A percentile compares a stretch with the other conserved stretches of the same genome.
Evolutionary conservation across 2,113 vertebrate genomes (phyloP).

Genomic region (Melozone crissalis): DNA sequence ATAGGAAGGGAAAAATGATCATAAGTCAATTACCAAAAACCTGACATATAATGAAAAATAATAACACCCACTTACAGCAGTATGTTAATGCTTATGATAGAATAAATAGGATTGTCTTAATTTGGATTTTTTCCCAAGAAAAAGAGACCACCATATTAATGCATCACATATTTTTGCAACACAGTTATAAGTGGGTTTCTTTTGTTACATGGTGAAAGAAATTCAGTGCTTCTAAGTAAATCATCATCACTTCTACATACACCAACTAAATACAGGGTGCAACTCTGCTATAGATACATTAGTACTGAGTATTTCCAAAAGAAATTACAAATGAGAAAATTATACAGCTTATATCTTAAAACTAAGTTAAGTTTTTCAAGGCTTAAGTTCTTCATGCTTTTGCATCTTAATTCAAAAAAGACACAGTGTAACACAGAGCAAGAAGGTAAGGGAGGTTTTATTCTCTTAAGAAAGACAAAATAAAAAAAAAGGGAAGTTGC

Average conservation of each 20-base stretch:
- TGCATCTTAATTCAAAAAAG: background rate
- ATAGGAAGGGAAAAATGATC: background rate
- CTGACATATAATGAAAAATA: background rate
- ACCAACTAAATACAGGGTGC: background rate
- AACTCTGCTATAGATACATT: background rate
- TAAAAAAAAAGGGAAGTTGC: background rate
- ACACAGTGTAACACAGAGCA: background rate
- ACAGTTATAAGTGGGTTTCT: background rate
- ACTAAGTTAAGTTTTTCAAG: background rate
- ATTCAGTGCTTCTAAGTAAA: background rate
- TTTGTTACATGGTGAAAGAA: background rate
- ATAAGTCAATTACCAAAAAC: background rate
- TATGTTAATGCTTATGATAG: background rate
- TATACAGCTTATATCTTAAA: background rate
- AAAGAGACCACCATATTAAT: background rate
- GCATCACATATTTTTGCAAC: background rate
- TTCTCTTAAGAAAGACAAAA: background rate
- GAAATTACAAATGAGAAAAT: background rate
- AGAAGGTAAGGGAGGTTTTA: background rate
- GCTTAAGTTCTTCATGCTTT: background rate
- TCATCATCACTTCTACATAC: background rate
- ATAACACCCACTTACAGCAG: background rate
- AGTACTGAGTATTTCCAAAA: background rate
- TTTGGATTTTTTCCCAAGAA: background rate
- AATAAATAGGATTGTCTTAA: background rate